phyloP scores from a whole-genome alignment of 2,113 vertebrate genomes.

The Daubentonia madagascariensis region DNA sequence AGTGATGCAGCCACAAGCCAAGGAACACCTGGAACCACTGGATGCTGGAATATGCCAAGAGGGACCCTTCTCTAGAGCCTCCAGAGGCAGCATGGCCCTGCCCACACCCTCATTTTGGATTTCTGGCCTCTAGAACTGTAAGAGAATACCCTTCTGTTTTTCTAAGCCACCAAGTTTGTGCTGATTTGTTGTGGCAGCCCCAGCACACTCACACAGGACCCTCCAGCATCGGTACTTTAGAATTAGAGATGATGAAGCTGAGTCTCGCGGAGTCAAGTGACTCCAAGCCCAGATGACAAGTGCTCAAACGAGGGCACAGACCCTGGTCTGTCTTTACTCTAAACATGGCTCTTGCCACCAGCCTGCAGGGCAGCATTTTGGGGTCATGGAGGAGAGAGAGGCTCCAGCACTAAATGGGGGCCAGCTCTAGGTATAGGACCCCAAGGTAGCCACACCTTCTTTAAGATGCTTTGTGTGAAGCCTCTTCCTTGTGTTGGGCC shows the following conservation, averaged over 20 bases:
- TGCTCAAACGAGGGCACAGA: not conserved
- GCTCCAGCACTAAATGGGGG: no score
- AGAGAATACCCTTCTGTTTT: not conserved
- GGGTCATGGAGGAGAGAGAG: not conserved
- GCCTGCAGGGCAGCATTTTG: rapidly evolving
- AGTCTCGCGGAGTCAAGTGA: not conserved
- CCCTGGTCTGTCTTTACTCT: not conserved
- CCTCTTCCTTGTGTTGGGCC: not conserved
- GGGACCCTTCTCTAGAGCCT: rapidly evolving
- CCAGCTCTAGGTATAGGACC: no score
- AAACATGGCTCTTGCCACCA: not conserved
- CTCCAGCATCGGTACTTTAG: rapidly evolving
- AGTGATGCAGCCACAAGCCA: not conserved
- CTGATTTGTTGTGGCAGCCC: not conserved
- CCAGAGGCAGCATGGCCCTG: not conserved
- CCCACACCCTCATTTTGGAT: no score
- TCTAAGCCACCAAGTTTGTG: no score
- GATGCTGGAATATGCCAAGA: no score
- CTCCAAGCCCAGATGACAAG: rapidly evolving
- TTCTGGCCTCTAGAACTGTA: not conserved
- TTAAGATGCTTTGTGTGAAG: rapidly evolving
- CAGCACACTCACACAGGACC: rapidly evolving
- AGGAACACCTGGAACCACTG: no score
- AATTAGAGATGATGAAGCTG: rapidly evolving
- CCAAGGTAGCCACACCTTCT: rapidly evolving